These are phyloP conservation scores for Penelope pileata DNA, from an alignment of 2,113 vertebrate genomes.

Conservation along the genomic window DNA sequence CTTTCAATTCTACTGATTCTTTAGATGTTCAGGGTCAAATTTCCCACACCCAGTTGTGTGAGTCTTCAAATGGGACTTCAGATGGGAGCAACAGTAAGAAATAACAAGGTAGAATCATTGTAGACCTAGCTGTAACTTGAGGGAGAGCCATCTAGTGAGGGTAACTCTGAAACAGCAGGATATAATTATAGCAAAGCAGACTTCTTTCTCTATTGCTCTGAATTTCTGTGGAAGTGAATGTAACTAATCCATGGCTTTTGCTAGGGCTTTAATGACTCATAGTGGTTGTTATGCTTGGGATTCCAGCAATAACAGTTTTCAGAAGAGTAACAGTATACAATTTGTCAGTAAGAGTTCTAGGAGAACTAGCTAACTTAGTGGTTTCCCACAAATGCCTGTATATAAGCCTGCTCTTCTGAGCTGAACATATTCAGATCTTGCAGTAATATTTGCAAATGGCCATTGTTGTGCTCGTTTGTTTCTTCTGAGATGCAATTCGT, in stretches of 20 bases:
- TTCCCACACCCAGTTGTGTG: not conserved
- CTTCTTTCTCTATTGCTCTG: not conserved
- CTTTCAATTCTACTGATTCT: not conserved
- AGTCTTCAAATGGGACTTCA: not conserved
- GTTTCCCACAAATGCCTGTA: not conserved
- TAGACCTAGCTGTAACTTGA: not conserved
- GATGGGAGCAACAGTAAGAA: not conserved
- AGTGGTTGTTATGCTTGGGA: not conserved
- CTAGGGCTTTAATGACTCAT: not conserved
- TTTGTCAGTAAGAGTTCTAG: not conserved
- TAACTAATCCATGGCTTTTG: not conserved
- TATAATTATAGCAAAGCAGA: not conserved
- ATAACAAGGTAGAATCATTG: not conserved
- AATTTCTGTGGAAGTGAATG: not conserved
- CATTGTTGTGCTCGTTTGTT: not conserved
- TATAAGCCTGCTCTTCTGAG: not conserved
- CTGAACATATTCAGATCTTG: not conserved
- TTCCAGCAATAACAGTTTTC: slow-evolving; percentile 25
- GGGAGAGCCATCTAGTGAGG: not conserved
- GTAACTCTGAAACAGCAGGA: not conserved
- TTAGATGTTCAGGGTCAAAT: not conserved
- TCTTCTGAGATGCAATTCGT: not conserved
- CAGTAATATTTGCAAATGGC: not conserved
- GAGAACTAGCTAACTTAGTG: not conserved
- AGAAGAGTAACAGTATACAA: not conserved